These are phyloP conservation scores for Nothoprocta pentlandii DNA, from an alignment of 2,113 vertebrate genomes.

Conservation along the genomic window DNA sequence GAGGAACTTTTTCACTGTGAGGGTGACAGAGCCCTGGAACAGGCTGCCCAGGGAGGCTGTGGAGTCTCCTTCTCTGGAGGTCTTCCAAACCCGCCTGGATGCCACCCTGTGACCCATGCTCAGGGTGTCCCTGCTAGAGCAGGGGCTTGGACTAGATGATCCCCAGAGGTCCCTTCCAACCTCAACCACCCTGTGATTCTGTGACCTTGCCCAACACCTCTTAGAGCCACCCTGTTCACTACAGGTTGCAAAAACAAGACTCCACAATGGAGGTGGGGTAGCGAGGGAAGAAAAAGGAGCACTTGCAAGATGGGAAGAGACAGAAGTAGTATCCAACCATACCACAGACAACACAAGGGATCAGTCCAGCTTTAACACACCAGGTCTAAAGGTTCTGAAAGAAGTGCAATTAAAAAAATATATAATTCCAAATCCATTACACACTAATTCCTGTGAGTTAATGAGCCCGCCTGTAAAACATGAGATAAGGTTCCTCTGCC, in stretches of 20 bases:
- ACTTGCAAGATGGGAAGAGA: no score
- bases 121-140: no score
- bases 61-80: no score
- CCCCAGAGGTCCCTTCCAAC: no score
- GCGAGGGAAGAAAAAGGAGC: neutral
- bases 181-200: no score
- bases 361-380: neutral
- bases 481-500: neutral
- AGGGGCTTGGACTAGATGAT: no score
- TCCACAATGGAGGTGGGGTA: neutral
- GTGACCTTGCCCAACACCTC: neutral
- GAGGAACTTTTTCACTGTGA: no score
- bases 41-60: no score
- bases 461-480: conserved; percentile 6
- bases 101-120: no score
- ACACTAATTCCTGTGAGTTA: neutral
- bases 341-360: neutral
- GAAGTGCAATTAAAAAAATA: neutral
- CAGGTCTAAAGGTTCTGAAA: neutral
- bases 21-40: no score
- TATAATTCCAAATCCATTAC: neutral
- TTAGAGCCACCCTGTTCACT: neutral
- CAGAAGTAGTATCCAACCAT: neutral
- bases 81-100: no score
- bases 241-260: neutral